phyloP scores from a whole-genome alignment of 2,888 invertebrate species.

The Caenorhabditis virilis region DNA sequence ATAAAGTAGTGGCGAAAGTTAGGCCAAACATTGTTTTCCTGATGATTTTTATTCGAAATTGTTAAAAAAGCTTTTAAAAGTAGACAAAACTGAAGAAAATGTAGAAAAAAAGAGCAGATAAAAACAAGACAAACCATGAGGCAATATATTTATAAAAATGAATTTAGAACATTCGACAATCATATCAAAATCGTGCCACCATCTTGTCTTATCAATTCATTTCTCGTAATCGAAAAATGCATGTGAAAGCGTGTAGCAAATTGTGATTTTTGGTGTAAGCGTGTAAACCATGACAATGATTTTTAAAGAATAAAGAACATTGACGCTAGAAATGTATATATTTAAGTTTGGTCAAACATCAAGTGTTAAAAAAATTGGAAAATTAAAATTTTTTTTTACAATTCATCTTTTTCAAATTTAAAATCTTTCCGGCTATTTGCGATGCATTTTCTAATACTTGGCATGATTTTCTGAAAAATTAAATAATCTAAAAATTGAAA shows the following conservation, averaged over 20 bases:
- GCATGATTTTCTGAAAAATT: constrained; percentile 33
- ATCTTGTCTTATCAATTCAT: neutral
- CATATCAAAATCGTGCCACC: neutral
- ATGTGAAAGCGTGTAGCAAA: no score
- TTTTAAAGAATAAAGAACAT: constrained; percentile 4
- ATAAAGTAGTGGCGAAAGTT: no score
- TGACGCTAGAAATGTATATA: constrained; percentile 1
- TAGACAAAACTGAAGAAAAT: neutral
- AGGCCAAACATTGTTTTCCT: neutral
- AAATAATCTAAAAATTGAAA: no score
- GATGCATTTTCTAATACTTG: constrained; percentile 22
- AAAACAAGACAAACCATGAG: neutral
- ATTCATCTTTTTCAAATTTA: constrained; percentile 8
- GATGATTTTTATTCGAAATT: neutral
- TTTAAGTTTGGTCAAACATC: neutral
- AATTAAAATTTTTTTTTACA: constrained; percentile 4
- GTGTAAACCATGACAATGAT: no score
- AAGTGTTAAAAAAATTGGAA: neutral
- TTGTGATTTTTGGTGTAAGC: no score
- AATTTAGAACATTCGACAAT: no score
- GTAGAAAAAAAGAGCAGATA: neutral
- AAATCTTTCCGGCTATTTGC: constrained; percentile 10
- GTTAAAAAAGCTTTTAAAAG: neutral
- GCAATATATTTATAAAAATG: neutral
- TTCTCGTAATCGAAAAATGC: no score